phyloP scores from a whole-genome alignment of 1,140 invertebrate species.

The Euborellia annulipes region DNA sequence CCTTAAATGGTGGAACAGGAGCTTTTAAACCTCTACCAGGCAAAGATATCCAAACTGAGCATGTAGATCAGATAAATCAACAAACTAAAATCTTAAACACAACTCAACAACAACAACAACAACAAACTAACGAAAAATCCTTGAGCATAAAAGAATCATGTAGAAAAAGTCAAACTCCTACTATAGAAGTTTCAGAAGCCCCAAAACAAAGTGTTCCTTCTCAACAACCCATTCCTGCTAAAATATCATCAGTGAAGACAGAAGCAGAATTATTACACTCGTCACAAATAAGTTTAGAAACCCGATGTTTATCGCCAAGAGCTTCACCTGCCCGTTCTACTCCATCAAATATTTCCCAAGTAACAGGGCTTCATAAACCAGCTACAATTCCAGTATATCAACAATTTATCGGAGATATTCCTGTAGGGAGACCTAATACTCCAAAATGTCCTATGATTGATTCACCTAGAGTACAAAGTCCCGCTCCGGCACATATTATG shows the following conservation, averaged over 20 bases:
- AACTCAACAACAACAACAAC: slow-evolving; percentile 19
- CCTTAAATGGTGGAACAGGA: not conserved
- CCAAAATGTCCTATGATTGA: slow-evolving; percentile 5
- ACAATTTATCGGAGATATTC: slow-evolving; percentile 37
- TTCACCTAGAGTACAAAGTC: not conserved
- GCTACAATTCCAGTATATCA: slow-evolving; percentile 38
- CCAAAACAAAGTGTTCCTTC: too few relatives aligned
- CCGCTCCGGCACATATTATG: not conserved
- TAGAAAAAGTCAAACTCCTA: too few relatives aligned
- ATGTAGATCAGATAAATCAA: slow-evolving; percentile 10
- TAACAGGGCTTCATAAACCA: slow-evolving; percentile 18
- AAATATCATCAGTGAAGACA: not conserved
- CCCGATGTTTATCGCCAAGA: not conserved
- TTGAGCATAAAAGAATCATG: too few relatives aligned
- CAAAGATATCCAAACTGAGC: too few relatives aligned
- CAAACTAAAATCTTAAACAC: slow-evolving; percentile 15
- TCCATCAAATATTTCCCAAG: slow-evolving; percentile 1
- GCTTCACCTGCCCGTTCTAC: not conserved
- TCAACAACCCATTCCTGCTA: too few relatives aligned
- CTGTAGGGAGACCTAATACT: slow-evolving; percentile 27
- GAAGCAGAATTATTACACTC: not conserved
- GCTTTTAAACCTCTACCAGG: too few relatives aligned
- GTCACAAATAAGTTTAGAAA: not conserved
- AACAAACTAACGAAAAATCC: slow-evolving; percentile 13
- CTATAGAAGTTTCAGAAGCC: too few relatives aligned